phyloP scores from a whole-genome alignment of 2,113 vertebrate species.

The Pteropus alecto region DNA sequence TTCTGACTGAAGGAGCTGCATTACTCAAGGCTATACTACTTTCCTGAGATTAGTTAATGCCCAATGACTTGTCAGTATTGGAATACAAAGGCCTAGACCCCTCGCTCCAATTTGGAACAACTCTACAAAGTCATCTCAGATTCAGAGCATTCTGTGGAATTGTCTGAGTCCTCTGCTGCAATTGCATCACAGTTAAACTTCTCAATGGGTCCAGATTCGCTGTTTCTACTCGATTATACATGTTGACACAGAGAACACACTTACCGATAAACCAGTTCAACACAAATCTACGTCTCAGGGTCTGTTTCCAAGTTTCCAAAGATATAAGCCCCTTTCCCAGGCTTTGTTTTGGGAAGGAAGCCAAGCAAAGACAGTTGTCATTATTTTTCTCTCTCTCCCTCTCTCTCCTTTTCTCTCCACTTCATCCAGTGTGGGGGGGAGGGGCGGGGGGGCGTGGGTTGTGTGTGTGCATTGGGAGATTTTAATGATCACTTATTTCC shows the following conservation, averaged over 20 bases:
- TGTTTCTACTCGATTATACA: background rate
- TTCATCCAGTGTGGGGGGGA: background rate
- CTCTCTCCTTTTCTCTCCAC: background rate
- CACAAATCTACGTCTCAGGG: background rate
- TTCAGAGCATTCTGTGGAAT: background rate
- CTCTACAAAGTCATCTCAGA: background rate
- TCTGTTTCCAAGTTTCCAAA: background rate
- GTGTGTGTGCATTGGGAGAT: background rate
- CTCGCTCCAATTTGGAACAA: background rate
- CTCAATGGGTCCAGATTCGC: background rate
- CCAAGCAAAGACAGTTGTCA: background rate
- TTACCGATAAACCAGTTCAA: background rate
- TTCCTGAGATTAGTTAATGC: background rate
- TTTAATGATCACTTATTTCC: background rate
- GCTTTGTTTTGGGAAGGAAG: background rate
- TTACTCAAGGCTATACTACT: no score
- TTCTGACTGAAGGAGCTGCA: background rate
- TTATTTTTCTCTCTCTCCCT: background rate
- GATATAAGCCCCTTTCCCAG: background rate
- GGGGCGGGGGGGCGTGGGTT: background rate
- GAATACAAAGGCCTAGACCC: rapidly evolving
- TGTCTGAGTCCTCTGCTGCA: no score
- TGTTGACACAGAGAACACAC: background rate
- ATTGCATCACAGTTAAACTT: background rate
- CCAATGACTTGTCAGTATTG: no score